phyloP scores from a whole-genome alignment of 2,797 vertebrate genomes.

The Semaprochilodus insignis region DNA sequence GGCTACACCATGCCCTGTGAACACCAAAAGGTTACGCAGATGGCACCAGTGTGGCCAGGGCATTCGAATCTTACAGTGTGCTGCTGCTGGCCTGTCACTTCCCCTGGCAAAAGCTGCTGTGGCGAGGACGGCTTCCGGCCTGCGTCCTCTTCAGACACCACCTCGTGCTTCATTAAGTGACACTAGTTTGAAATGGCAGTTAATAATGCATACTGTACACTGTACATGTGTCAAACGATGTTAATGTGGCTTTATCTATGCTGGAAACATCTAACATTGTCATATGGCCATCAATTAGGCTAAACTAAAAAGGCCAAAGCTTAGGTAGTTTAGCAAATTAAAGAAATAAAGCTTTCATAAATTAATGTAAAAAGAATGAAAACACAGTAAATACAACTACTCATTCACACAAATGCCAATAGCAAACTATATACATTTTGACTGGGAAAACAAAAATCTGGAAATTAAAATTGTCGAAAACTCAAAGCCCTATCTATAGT shows the following conservation, averaged over 20 bases:
- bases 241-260: slow-evolving; percentile 32
- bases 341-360: slow-evolving; percentile 36
- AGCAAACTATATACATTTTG: slow-evolving; percentile 35
- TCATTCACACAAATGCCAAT: slow-evolving; percentile 26
- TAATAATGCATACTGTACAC: slow-evolving; percentile 63
- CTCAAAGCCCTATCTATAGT: slow-evolving; percentile 69
- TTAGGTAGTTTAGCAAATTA: slow-evolving; percentile 49
- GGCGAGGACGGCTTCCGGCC: slow-evolving; percentile 71
- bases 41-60: slow-evolving; percentile 59
- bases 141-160: slow-evolving; percentile 73
- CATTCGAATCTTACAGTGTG: slow-evolving; percentile 70
- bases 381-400: slow-evolving; percentile 32
- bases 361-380: slow-evolving; percentile 27
- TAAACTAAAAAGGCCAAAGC: slow-evolving; percentile 27
- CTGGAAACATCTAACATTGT: slow-evolving; percentile 41
- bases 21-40: slow-evolving; percentile 61
- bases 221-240: slow-evolving; percentile 58
- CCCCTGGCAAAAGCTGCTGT: slow-evolving; percentile 72
- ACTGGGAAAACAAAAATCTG: slow-evolving; percentile 51
- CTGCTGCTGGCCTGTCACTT: slow-evolving; percentile 71
- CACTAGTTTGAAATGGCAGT: slow-evolving; percentile 75
- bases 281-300: slow-evolving; percentile 31
- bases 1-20: slow-evolving; percentile 54
- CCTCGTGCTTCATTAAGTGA: slow-evolving; percentile 77
- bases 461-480: slow-evolving; percentile 63